Evolutionary conservation across 92 coral and sea anemone genomes (phyloP).

Genomic region (Heliopora coerulea): DNA sequence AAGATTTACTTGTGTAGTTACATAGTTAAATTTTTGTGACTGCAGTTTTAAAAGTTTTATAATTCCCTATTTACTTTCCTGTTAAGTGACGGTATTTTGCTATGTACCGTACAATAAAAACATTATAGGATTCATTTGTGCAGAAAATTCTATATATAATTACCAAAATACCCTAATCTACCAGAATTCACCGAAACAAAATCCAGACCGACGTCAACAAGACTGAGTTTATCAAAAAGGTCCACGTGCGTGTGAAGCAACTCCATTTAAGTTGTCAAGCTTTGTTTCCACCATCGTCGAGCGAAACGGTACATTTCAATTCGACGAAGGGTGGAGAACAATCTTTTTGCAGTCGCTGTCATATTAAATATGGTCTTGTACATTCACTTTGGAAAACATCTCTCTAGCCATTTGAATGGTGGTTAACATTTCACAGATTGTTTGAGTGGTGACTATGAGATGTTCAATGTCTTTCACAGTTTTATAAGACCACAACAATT

Average conservation of each 20-base stretch:
- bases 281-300: conserved; percentile 10
- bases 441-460: conserved; percentile 11
- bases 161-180: conserved; percentile 13
- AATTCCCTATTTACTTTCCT: too few relatives aligned
- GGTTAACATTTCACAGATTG: conserved; percentile 45
- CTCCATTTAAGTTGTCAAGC: neutral
- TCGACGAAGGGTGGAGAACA: conserved; percentile 32
- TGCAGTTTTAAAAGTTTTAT: too few relatives aligned
- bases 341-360: conserved; percentile 50
- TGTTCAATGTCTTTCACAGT: too few relatives aligned
- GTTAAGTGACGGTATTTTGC: too few relatives aligned
- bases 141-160: too few relatives aligned
- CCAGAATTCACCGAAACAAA: conserved; percentile 2
- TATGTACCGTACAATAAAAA: too few relatives aligned
- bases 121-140: too few relatives aligned
- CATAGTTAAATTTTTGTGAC: too few relatives aligned
- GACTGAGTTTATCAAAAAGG: neutral
- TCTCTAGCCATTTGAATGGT: conserved; percentile 27
- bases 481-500: too few relatives aligned
- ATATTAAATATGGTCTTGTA: conserved; percentile 40
- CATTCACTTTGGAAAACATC: conserved; percentile 41
- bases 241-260: too few relatives aligned
- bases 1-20: too few relatives aligned
- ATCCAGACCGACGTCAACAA: neutral
- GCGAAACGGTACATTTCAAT: conserved; percentile 13